Percentiles rank a stretch among this genome's conserved stretches.
These are phyloP conservation scores for Leptinotarsa juncta DNA, from an alignment of 2,888 invertebrate species.

Conservation along the genomic window DNA sequence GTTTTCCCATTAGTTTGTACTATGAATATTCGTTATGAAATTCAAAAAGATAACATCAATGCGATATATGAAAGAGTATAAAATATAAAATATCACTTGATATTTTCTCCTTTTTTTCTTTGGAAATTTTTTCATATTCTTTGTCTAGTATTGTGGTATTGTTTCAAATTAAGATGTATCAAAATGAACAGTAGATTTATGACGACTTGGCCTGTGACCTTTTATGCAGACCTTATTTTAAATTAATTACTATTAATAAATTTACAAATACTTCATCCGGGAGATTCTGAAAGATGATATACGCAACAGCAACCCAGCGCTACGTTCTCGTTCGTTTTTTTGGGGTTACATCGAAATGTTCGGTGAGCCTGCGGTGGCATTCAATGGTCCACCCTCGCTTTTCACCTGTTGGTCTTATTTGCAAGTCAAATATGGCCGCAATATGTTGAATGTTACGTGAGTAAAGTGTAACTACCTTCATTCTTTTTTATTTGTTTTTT, in stretches of 20 bases:
- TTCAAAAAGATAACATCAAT: no score
- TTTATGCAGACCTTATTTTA: conserved; percentile 40
- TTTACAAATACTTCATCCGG: conserved; percentile 48
- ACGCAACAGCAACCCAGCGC: conserved; percentile 39
- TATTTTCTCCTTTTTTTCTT: background rate
- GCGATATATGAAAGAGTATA: no score
- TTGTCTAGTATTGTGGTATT: background rate
- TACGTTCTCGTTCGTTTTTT: conserved; percentile 36
- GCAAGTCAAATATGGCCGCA: conserved; percentile 55
- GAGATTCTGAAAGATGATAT: conserved; percentile 47
- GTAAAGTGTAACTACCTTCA: conserved; percentile 32
- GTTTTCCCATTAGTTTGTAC: no score
- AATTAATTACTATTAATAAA: conserved; percentile 50
- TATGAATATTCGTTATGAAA: no score
- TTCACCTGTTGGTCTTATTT: conserved; percentile 61
- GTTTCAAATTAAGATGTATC: background rate
- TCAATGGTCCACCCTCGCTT: conserved; percentile 59
- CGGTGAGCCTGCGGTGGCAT: conserved; percentile 51
- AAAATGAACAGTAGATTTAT: conserved; percentile 38
- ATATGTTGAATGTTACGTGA: conserved; percentile 49
- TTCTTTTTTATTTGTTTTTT: background rate
- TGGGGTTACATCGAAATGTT: conserved; percentile 43
- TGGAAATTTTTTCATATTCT: background rate
- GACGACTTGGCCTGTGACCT: conserved; percentile 42
- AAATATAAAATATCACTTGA: no score